Base-by-base conservation (phyloP, 2,888 invertebrate genomes). In the Drosophila austrosaltans region DNA sequence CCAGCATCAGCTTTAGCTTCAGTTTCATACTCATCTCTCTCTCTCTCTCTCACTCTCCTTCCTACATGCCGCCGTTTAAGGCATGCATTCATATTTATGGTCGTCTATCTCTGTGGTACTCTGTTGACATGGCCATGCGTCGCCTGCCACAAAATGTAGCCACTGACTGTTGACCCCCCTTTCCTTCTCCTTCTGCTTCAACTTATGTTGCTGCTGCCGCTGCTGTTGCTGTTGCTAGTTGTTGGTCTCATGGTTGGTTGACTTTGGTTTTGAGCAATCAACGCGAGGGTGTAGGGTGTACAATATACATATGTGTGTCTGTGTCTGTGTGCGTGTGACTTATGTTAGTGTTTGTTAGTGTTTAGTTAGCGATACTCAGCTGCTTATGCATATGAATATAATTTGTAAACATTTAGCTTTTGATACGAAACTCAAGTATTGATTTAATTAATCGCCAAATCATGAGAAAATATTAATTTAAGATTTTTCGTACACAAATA, bases 181-280 rank as follows among this genome's bases (percentile, higher is more conserved):
- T 48, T 4, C 53, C 53, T 39, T 4, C 66, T 12, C 32, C 57
- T 53, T 48, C 62, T 32, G 8, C 39, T 39, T 36, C 48, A 16
- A 36, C 32, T 10, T 39, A 36, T 36, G 36, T 48, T 10, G 36
- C 42, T 39, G 30, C 59, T 53, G 57, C 61, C 57, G 64, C 61
- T 48, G 59, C 64, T 63, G 54, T 80, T 77, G 68, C 75, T 87
- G 75, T 82, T 84, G 77, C 79, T 82, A 78, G 83, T 84, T 89
- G 89, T 82, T 84, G 87, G 85, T 63, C 87, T 76, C 82, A 89
- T 79, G 83, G 77, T 87, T 84, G 83, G 85, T 74, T 87, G 80
- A 65, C 79, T 89, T 85, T 77, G 89, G 87, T 89, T 89, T 89
- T 72, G 77, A 89, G 83, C 89, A 83, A 83, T 89, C 83, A 83